Conservation (phyloP, 2,113 vertebrate genomes). For the Butorides virescens region DNA sequence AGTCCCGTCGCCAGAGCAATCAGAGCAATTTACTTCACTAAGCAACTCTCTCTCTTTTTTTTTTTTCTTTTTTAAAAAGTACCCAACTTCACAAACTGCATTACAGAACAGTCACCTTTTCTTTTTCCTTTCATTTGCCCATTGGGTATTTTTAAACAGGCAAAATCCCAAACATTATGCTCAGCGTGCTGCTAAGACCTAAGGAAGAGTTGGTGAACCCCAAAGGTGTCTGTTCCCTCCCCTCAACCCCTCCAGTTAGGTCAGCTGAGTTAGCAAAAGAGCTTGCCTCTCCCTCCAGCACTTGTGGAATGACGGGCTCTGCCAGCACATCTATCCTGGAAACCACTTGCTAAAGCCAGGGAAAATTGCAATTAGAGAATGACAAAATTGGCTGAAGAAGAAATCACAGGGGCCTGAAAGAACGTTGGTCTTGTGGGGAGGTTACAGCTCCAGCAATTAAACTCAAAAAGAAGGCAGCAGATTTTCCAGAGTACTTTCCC, state of each 20-base stretch:
- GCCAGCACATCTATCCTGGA: background rate
- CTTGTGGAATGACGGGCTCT: background rate
- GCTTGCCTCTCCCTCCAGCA: background rate
- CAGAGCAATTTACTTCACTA: background rate
- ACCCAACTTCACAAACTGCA: background rate
- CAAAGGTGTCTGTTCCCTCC: background rate
- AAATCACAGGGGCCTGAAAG: background rate
- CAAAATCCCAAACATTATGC: background rate
- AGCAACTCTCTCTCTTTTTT: accelerated
- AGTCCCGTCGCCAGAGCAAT: background rate
- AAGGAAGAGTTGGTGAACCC: background rate
- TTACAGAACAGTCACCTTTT: background rate
- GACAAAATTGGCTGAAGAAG: background rate
- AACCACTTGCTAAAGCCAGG: background rate
- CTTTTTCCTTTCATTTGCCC: background rate
- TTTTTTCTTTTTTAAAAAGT: too few relatives aligned
- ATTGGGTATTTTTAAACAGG: background rate
- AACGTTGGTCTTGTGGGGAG: background rate
- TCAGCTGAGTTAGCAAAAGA: background rate
- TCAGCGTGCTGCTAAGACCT: background rate
- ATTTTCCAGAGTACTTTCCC: background rate
- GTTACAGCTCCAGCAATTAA: background rate
- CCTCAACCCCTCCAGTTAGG: too few relatives aligned
- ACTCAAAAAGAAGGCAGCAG: background rate
- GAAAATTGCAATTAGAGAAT: background rate